phyloP scores from a whole-genome alignment of 2,113 vertebrate genomes.

The Trichechus manatus region DNA sequence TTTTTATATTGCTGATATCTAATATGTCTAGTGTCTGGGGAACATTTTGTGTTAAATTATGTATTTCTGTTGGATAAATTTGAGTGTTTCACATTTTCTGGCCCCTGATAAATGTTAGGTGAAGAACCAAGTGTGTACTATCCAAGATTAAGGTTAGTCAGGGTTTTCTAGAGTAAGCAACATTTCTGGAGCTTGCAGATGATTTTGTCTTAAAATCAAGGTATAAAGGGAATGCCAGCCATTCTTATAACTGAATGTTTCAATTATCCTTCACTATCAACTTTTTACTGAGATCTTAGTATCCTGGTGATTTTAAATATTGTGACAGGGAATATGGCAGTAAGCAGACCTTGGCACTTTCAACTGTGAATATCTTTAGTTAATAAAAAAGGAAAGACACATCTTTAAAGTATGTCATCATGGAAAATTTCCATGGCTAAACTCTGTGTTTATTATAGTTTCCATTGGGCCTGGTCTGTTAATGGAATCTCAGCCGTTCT shows the following conservation, averaged over 20 bases:
- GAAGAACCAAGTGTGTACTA: slow-evolving; percentile 87
- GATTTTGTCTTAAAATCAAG: slow-evolving; percentile 88
- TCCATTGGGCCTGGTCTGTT: slow-evolving; percentile 28
- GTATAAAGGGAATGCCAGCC: slow-evolving; percentile 77
- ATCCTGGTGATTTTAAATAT: slow-evolving; percentile 76
- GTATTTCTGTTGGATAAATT: slow-evolving; percentile 90
- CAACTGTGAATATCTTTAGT: slow-evolving; percentile 80
- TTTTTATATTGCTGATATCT: slow-evolving; percentile 88
- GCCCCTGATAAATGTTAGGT: slow-evolving; percentile 87
- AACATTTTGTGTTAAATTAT: slow-evolving; percentile 85
- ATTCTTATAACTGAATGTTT: slow-evolving; percentile 54
- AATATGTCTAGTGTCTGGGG: slow-evolving; percentile 87
- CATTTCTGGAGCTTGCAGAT: slow-evolving; percentile 74
- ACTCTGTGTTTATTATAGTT: not conserved
- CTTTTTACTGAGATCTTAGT: slow-evolving; percentile 88
- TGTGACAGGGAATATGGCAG: slow-evolving; percentile 69
- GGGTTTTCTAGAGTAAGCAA: slow-evolving; percentile 79
- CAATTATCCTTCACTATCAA: slow-evolving; percentile 83
- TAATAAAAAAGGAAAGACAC: slow-evolving; percentile 41
- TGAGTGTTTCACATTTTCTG: slow-evolving; percentile 84
- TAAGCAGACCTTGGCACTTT: slow-evolving; percentile 82
- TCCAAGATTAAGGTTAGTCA: slow-evolving; percentile 89
- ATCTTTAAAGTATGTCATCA: slow-evolving; percentile 38
- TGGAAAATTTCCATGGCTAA: slow-evolving; percentile 69
- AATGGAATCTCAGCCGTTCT: rapidly evolving